Conservation (phyloP, 2,113 vertebrate species). For the Glaucidium brasilianum region DNA sequence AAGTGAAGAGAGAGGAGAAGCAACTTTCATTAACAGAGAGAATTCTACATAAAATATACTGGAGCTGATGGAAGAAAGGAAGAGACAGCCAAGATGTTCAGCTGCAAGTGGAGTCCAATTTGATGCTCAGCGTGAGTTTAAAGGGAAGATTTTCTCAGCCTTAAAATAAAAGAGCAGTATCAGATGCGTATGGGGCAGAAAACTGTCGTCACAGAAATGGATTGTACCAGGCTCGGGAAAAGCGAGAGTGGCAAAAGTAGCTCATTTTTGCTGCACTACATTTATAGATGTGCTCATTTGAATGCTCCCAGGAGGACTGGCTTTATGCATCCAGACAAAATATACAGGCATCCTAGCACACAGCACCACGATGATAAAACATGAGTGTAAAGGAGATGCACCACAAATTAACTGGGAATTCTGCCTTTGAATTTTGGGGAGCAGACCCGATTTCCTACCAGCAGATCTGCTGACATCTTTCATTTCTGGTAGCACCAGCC, state of each 20-base stretch:
- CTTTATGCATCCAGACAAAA: neutral
- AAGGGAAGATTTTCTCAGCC: conserved; percentile 65
- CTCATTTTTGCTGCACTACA: conserved; percentile 34
- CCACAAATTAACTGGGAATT: neutral
- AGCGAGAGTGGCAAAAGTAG: conserved; percentile 24
- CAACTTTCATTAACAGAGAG: conserved; percentile 24
- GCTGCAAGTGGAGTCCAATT: conserved; percentile 63
- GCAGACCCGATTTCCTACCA: neutral
- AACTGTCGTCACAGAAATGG: conserved; percentile 45
- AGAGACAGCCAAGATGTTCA: conserved; percentile 50
- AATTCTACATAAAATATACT: conserved; percentile 39
- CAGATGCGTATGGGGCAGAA: conserved; percentile 38
- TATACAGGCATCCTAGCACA: neutral
- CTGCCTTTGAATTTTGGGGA: neutral
- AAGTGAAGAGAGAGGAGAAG: neutral
- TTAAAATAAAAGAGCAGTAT: conserved; percentile 66
- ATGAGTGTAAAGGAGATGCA: neutral
- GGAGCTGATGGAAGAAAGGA: conserved; percentile 12
- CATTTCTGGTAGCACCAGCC: neutral
- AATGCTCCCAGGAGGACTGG: conserved; percentile 22
- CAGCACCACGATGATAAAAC: accelerated
- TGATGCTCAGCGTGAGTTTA: conserved; percentile 64
- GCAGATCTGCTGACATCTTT: neutral
- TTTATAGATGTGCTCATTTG: conserved; percentile 37
- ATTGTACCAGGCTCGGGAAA: conserved; percentile 28